These are phyloP conservation scores for Agapetus fuscipes DNA, from an alignment of 2,888 invertebrate species.

Conservation along the genomic window DNA sequence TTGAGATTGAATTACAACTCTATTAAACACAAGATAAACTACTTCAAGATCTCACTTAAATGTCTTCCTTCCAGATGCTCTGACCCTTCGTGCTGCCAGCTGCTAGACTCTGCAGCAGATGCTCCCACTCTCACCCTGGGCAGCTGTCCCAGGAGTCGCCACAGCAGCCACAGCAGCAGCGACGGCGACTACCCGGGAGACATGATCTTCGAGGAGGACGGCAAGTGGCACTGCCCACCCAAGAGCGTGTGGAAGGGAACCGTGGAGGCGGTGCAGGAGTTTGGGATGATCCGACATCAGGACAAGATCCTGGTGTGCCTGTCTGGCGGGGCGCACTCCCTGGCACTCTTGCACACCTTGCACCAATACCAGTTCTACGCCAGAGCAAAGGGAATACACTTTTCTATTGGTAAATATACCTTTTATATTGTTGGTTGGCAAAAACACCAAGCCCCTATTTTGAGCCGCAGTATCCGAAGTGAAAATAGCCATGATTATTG, in stretches of 20 bases:
- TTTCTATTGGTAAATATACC: slow-evolving; percentile 48
- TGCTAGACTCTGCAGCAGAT: slow-evolving; percentile 10
- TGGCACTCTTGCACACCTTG: slow-evolving; percentile 75
- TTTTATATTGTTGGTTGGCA: background rate
- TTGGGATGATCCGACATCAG: slow-evolving; percentile 72
- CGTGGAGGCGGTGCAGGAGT: slow-evolving; percentile 72
- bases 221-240: slow-evolving; percentile 67
- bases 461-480: too few species aligned
- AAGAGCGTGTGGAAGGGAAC: slow-evolving; percentile 75
- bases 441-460: too few species aligned
- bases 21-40: too few species aligned
- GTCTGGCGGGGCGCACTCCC: slow-evolving; percentile 74
- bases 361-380: slow-evolving; percentile 76
- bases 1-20: too few species aligned
- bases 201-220: slow-evolving; percentile 38
- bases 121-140: background rate
- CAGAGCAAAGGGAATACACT: slow-evolving; percentile 62
- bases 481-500: too few species aligned
- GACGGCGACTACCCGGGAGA: slow-evolving; percentile 40
- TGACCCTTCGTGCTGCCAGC: slow-evolving; percentile 15
- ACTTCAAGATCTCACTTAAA: too few species aligned
- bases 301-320: slow-evolving; percentile 78
- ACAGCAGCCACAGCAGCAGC: slow-evolving; percentile 24
- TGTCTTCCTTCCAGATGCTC: slow-evolving; percentile 18
- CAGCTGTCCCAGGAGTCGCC: slow-evolving; percentile 11